phyloP scores from a whole-genome alignment of 23 tunicate species.

The Styela plicata region DNA sequence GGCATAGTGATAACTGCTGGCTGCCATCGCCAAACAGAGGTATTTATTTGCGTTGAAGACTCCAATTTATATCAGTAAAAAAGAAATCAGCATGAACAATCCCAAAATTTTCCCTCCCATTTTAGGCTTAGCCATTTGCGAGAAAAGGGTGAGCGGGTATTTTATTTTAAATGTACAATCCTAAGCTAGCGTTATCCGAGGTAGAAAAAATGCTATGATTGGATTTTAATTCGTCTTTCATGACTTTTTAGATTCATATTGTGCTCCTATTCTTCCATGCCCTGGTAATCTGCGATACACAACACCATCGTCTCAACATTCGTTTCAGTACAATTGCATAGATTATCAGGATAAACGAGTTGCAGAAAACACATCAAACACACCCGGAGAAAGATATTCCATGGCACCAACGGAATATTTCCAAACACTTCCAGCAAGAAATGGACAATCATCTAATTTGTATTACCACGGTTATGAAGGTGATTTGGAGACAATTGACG shows the following conservation, averaged over 20 bases:
- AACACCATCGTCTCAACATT: background rate
- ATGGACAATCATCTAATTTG: background rate
- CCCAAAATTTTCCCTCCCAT: too few species aligned
- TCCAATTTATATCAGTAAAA: too few species aligned
- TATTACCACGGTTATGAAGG: background rate
- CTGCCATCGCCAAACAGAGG: constrained; percentile 56
- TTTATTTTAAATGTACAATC: too few species aligned
- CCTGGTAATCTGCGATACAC: background rate
- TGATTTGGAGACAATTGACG: constrained; percentile 24
- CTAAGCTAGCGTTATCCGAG: too few species aligned
- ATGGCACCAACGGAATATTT: constrained; percentile 4
- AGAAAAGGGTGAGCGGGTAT: too few species aligned
- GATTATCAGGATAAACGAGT: background rate
- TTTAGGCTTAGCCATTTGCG: too few species aligned
- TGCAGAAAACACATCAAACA: background rate
- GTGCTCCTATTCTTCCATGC: constrained; percentile 4
- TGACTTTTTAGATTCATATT: constrained; percentile 17
- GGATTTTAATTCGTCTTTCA: too few species aligned
- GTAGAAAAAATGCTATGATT: too few species aligned
- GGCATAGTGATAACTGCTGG: constrained; percentile 95
- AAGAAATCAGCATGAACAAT: too few species aligned
- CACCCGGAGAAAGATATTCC: background rate
- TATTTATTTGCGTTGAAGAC: constrained; percentile 1
- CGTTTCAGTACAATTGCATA: background rate
- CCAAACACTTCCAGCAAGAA: constrained; percentile 1